Conservation (phyloP, 2,888 invertebrate genomes). For the Sepioteuthis lessoniana region DNA sequence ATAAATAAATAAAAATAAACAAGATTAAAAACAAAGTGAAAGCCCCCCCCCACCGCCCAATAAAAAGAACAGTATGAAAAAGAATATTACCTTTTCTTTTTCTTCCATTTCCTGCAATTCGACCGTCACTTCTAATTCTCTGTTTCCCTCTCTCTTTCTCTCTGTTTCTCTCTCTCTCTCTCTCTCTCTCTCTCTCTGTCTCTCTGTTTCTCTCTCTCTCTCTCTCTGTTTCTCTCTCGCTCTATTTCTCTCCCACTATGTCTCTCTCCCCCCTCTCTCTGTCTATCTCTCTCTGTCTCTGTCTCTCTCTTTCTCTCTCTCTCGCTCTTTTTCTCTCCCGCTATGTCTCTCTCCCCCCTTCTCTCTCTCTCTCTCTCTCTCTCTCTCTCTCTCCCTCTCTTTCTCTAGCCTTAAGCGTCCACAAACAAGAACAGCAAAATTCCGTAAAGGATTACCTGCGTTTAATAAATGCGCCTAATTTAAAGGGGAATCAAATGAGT, state of each 20-base stretch:
- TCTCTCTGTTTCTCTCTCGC: background rate
- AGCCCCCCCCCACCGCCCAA: no score
- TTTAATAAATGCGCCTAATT: background rate
- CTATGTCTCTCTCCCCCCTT: no score
- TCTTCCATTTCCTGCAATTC: background rate
- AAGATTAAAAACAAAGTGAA: no score
- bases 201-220: background rate
- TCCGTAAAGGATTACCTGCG: background rate
- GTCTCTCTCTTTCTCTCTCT: background rate
- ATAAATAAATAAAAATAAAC: no score
- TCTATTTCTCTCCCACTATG: background rate
- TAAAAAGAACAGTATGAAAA: no score
- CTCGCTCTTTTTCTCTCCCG: no score
- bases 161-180: no score
- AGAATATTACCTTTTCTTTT: background rate
- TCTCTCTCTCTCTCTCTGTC: background rate
- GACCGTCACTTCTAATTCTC: background rate
- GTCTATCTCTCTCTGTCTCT: no score
- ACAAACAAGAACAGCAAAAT: background rate
- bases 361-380: background rate
- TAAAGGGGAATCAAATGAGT: background rate
- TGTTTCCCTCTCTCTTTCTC: background rate
- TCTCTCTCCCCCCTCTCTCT: no score
- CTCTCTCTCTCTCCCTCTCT: no score
- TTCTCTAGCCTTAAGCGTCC: background rate